Evolutionary conservation across 2,888 invertebrate genomes (phyloP).

Genomic region (Drosophila basisetae): DNA sequence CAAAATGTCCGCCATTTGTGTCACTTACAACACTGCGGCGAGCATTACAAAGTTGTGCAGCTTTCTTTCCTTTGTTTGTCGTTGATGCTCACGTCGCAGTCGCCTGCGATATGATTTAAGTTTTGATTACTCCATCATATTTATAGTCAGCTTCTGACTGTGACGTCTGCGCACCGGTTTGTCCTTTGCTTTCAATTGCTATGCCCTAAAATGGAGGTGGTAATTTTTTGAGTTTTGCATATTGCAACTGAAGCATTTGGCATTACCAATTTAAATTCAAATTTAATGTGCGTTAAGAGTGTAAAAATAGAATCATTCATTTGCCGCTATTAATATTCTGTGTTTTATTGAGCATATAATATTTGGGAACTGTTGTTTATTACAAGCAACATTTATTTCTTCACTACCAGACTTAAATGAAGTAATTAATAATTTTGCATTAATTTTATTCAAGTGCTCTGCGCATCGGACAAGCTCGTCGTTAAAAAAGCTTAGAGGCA

Average conservation of each 20-base stretch:
- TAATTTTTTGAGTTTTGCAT: constrained; percentile 39
- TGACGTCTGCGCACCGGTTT: constrained; percentile 39
- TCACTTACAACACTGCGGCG: constrained; percentile 40
- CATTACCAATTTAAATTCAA: constrained; percentile 39
- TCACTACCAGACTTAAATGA: not conserved
- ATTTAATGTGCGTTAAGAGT: constrained; percentile 18
- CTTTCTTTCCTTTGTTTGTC: not conserved
- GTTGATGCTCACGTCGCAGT: constrained; percentile 11
- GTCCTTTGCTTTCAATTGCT: not conserved
- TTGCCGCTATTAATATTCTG: constrained; percentile 11
- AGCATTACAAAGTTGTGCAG: constrained; percentile 20
- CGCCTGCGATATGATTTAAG: constrained; percentile 23
- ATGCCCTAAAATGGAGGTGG: constrained; percentile 38
- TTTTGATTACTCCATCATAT: constrained; percentile 18
- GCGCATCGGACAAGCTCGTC: not conserved
- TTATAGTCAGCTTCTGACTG: constrained; percentile 31
- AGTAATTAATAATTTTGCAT: not conserved
- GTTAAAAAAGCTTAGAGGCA: not conserved
- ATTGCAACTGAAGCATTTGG: constrained; percentile 16
- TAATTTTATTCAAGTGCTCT: not conserved
- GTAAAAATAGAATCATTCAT: constrained; percentile 9
- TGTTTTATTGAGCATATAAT: not conserved
- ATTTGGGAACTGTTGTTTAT: not conserved
- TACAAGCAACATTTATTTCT: not conserved
- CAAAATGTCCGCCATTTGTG: not conserved